Evolutionary conservation across 2,113 vertebrate species (phyloP), one percentile per base, ranked within the genome.

Genomic region (Phalacrocorax pelagicus): DNA sequence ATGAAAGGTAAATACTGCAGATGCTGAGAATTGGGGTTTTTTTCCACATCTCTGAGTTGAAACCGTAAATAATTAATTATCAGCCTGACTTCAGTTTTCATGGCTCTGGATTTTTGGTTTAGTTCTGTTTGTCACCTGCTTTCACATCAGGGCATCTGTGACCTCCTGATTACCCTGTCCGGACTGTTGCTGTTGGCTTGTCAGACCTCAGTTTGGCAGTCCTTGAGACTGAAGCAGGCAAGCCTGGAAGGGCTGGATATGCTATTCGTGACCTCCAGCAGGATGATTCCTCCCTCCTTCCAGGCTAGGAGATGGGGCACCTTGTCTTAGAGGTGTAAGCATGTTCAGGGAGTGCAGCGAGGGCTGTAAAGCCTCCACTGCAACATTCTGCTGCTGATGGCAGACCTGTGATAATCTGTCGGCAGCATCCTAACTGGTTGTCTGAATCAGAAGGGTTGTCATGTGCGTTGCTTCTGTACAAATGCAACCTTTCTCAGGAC

Each of bases 1-100:
- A 4, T 30, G 23, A 74, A 95, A 95, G 77, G 63, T 89, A 72
- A 89, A 96, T n/a, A 58, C 61, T 88, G 87, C 29, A 55, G 69
- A 59, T 80, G 42, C 91, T 79, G 63, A 94, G 84, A 85, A 90
- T 66, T 90, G 89, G 80, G 59, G 29, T 2, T 24, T 55, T 95
- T 92, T 46, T 92, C 67, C 88, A 20, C 54, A 74, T 66, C 73
- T 62, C 73, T 81, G 85, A 82, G 42, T 62, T 66, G 63, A 96
- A 52, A n/a, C 47, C 20, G 10, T 92, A 78, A 94, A 72, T 95
- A 94, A 78, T 78, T 61, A 91, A 83, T 75, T 87, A 90, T 84
- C 75, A 88, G 20, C 49, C 51, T 92, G 84, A 65, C 38, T 95
- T 91, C 62, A 65, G 70, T 78, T 92, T 91, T 90, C 55, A 15